Evolutionary conservation across 2,888 invertebrate species (phyloP), one percentile per base, ranked within the genome.

Genomic region (Lepas anatifera): DNA sequence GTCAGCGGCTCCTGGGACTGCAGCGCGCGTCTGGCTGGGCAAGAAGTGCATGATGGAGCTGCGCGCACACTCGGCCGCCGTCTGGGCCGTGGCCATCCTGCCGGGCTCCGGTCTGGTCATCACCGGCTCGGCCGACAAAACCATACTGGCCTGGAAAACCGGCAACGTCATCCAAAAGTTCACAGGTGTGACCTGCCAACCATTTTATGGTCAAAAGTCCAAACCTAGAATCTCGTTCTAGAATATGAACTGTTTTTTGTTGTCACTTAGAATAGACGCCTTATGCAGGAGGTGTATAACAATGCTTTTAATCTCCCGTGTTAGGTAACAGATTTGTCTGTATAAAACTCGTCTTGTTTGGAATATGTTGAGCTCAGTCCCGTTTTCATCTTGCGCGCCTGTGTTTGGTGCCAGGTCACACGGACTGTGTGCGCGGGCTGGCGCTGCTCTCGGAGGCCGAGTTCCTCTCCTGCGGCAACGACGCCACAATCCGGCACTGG

Each of bases 71-170:
- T 76, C 78, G 73, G 89, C 90, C 22, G 92, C 97, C 0, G 90
- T 98, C 10, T 98, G 97, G 97, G 86, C 82, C 27, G 82, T 83
- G 27, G 79, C 80, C 11, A 77, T 78, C 27, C 75, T 83, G 48
- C 79, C 80, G 7, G 79, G 78, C 52, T 76, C 77, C 11, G 80
- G 79, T 4, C 68, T 70, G 52, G 68, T 72, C 88, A 85, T 92
- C 1, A 95, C 96, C 22, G 97, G 90, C 0, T 92, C 93, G 0
- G 98, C 97, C 25, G 98, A 99, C 81, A 93, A 92, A 81, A 87
- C 87, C 16, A 89, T 98, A 70, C 88, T 87, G 75, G 80, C 94
- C 37, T 97, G 95, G 95, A 85, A 82, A 69, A 82, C 86, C 75
- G 92, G 91, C 6, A 84, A 84, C 72, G 83, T 87, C 75, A 79